A percentile compares a stretch with the other conserved stretches of the same genome.
These are phyloP conservation scores for Psilopsiagon aurifrons DNA, from an alignment of 2,113 vertebrate genomes.

Conservation along the genomic window DNA sequence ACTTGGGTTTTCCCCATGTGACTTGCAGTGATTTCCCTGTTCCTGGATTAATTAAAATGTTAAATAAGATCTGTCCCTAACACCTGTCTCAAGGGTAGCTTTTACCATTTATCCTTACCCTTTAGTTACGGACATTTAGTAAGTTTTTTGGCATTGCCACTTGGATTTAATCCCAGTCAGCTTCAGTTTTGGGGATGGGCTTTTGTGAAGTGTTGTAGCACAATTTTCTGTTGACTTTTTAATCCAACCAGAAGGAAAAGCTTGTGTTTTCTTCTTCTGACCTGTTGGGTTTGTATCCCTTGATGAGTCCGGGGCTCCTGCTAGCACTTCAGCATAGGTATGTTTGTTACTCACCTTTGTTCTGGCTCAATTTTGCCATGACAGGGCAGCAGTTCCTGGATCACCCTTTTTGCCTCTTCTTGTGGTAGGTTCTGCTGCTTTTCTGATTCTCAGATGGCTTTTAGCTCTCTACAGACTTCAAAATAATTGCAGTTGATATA, in stretches of 20 bases:
- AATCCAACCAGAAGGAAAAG: not conserved
- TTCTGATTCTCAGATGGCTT: not conserved
- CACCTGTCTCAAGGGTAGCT: not conserved
- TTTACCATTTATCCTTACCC: constrained; percentile 35
- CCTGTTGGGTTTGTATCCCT: not conserved
- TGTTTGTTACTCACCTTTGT: not conserved
- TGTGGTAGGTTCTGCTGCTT: not conserved
- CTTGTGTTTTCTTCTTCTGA: not conserved
- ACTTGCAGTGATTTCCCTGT: constrained; percentile 18
- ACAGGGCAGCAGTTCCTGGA: not conserved
- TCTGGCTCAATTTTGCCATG: not conserved
- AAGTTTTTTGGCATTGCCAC: not conserved
- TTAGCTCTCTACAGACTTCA: not conserved
- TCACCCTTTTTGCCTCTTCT: not conserved
- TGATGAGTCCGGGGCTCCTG: not conserved
- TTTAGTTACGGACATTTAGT: constrained; percentile 32
- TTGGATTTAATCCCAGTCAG: not conserved
- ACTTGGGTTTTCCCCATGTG: constrained; percentile 32
- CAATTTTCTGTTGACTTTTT: not conserved
- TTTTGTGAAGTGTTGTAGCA: not conserved
- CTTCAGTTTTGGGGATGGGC: not conserved
- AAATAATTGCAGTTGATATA: constrained; percentile 10
- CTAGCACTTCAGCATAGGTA: accelerated
- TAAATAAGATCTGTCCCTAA: constrained; percentile 44
- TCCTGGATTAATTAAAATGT: constrained; percentile 62